Evolutionary conservation across 2,888 invertebrate species (phyloP).

Genomic region (Cephalotes varians): DNA sequence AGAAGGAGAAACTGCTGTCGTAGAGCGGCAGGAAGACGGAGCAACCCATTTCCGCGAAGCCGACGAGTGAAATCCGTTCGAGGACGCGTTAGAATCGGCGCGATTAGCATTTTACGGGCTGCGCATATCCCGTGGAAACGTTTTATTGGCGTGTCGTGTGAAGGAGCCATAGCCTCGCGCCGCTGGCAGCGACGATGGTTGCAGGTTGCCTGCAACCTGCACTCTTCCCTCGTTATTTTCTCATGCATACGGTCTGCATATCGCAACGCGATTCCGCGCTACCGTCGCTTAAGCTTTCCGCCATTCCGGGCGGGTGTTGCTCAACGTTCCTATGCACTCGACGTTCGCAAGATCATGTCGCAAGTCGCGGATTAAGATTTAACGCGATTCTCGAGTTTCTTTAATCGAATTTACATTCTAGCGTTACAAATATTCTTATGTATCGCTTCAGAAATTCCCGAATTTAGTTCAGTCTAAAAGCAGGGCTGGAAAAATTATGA

Average conservation of each 20-base stretch:
- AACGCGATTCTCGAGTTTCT: neutral
- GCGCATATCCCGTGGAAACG: slow-evolving; percentile 78
- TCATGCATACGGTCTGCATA: slow-evolving; percentile 70
- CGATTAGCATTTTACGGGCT: slow-evolving; percentile 84
- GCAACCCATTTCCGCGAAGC: slow-evolving; percentile 76
- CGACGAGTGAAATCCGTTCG: slow-evolving; percentile 79
- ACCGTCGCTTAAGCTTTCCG: slow-evolving; percentile 52
- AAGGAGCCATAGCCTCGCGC: slow-evolving; percentile 81
- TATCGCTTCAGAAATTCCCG: neutral
- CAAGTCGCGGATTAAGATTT: slow-evolving; percentile 20
- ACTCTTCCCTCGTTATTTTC: slow-evolving; percentile 76
- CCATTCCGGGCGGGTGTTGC: slow-evolving; percentile 70
- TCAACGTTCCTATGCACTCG: slow-evolving; percentile 63
- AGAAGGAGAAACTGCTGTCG: slow-evolving; percentile 18
- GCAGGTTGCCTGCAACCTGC: slow-evolving; percentile 51
- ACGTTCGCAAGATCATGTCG: slow-evolving; percentile 31
- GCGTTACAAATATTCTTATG: neutral
- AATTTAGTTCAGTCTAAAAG: neutral
- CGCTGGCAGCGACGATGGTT: slow-evolving; percentile 36
- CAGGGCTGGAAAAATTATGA: too few relatives aligned
- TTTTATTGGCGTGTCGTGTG: slow-evolving; percentile 84
- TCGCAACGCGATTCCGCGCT: slow-evolving; percentile 57
- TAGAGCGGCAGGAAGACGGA: slow-evolving; percentile 52
- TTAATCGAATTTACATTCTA: neutral
- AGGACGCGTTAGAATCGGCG: slow-evolving; percentile 76